Evolutionary conservation across 2,113 vertebrate species (phyloP).

Genomic region (Microtus pennsylvanicus): DNA sequence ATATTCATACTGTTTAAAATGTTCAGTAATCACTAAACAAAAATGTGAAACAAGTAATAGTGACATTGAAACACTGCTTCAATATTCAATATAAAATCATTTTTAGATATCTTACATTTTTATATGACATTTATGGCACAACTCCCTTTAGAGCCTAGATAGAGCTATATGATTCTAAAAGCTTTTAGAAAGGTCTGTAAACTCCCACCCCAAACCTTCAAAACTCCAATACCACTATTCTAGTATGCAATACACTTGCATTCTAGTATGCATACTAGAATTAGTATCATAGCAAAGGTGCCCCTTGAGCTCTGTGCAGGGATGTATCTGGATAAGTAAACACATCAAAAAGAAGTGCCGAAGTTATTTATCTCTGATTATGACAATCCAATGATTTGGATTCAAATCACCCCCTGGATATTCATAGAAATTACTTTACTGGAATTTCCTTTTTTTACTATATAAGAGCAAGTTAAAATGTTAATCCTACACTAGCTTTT

Average conservation of each 20-base stretch:
- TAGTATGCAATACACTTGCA: not conserved
- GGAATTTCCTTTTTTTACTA: slow-evolving; percentile 44
- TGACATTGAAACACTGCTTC: not conserved
- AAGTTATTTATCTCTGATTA: slow-evolving; percentile 46
- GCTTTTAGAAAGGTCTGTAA: slow-evolving; percentile 34
- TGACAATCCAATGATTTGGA: slow-evolving; percentile 8
- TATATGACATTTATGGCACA: not conserved
- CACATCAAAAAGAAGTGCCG: slow-evolving; percentile 38
- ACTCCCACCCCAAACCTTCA: not conserved
- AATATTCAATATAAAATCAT: slow-evolving; percentile 18
- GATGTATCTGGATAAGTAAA: slow-evolving; percentile 47
- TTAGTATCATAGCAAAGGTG: slow-evolving; percentile 56
- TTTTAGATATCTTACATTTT: not conserved
- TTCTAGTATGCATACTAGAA: not conserved
- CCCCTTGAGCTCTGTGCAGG: slow-evolving; percentile 13
- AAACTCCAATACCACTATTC: not conserved
- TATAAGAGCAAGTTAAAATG: not conserved
- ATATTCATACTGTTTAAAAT: not conserved
- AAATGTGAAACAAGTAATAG: not conserved
- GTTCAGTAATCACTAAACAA: not conserved
- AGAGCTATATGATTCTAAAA: slow-evolving; percentile 20
- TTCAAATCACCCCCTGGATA: slow-evolving; percentile 37
- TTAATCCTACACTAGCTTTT: slow-evolving; percentile 24
- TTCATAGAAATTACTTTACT: slow-evolving; percentile 35
- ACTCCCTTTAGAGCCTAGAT: not conserved